Percentiles rank a stretch among this genome's conserved stretches.
Conservation (phyloP, 2,113 vertebrate genomes). For the Accipiter cooperii region DNA sequence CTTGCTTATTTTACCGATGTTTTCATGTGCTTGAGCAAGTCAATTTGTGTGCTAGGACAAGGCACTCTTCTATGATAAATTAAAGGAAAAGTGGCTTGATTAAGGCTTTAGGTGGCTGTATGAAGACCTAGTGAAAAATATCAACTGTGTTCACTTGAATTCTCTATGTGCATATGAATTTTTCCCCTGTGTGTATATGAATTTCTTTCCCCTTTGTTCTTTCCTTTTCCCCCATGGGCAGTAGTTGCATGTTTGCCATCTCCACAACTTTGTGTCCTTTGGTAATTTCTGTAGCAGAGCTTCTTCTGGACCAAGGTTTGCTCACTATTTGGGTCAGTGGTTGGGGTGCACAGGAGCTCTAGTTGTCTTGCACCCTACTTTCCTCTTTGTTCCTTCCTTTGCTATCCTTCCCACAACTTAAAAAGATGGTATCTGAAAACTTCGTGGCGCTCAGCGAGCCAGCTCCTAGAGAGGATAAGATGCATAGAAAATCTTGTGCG, state of each 20-base stretch:
- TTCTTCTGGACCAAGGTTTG: neutral
- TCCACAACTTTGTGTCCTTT: neutral
- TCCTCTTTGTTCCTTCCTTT: neutral
- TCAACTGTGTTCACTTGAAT: neutral
- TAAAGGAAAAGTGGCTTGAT: neutral
- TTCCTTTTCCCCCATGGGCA: neutral
- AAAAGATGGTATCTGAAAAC: neutral
- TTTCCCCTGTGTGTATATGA: too few species aligned
- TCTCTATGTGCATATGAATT: neutral
- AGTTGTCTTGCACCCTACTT: neutral
- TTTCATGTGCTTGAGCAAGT: neutral
- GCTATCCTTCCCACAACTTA: neutral
- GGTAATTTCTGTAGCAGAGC: neutral
- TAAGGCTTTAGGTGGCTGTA: neutral
- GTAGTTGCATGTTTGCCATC: neutral
- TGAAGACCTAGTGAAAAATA: neutral
- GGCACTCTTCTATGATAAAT: neutral
- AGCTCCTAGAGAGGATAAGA: neutral
- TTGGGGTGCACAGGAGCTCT: neutral
- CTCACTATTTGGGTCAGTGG: fast-evolving
- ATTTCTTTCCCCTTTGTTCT: neutral
- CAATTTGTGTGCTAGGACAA: neutral
- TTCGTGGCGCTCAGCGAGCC: fast-evolving
- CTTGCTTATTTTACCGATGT: neutral
- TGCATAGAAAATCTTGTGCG: fast-evolving